Evolutionary conservation across 2,888 invertebrate species (phyloP).

Genomic region (Rotaria socialis): DNA sequence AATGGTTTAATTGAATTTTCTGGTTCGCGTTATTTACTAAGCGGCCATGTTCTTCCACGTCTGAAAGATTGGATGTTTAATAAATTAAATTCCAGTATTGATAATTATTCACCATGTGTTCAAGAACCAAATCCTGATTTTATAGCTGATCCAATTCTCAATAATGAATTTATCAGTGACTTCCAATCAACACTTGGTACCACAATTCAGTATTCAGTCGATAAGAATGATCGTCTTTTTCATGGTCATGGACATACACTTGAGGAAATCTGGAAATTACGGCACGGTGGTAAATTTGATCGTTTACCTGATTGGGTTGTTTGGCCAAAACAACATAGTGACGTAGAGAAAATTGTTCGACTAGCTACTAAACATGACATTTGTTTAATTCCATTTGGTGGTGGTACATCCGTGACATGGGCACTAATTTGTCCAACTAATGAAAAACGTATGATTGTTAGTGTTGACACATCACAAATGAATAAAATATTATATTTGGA

Average conservation of each 20-base stretch:
- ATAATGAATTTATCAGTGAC: conserved; percentile 65
- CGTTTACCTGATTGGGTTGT: conserved; percentile 87
- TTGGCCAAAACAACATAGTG: conserved; percentile 82
- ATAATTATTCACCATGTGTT: conserved; percentile 60
- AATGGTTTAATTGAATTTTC: conserved; percentile 71
- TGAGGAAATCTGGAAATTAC: conserved; percentile 76
- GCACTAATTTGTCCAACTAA: conserved; percentile 76
- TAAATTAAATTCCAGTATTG: conserved; percentile 68
- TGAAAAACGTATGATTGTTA: conserved; percentile 76
- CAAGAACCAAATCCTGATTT: conserved; percentile 61
- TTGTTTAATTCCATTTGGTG: conserved; percentile 86
- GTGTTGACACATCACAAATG: conserved; percentile 90
- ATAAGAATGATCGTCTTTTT: conserved; percentile 77
- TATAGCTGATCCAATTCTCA: conserved; percentile 69
- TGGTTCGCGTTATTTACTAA: conserved; percentile 71
- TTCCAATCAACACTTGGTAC: conserved; percentile 64
- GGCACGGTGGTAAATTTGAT: conserved; percentile 67
- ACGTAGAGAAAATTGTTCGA: conserved; percentile 75
- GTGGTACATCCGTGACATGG: conserved; percentile 86
- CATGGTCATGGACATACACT: conserved; percentile 85
- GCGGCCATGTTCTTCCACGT: conserved; percentile 67
- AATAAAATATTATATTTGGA: conserved; percentile 90
- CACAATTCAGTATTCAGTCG: conserved; percentile 63
- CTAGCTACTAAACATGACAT: conserved; percentile 72
- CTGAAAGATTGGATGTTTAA: conserved; percentile 75